phyloP scores from a whole-genome alignment of 2,888 invertebrate species.

The Aquatica leii region DNA sequence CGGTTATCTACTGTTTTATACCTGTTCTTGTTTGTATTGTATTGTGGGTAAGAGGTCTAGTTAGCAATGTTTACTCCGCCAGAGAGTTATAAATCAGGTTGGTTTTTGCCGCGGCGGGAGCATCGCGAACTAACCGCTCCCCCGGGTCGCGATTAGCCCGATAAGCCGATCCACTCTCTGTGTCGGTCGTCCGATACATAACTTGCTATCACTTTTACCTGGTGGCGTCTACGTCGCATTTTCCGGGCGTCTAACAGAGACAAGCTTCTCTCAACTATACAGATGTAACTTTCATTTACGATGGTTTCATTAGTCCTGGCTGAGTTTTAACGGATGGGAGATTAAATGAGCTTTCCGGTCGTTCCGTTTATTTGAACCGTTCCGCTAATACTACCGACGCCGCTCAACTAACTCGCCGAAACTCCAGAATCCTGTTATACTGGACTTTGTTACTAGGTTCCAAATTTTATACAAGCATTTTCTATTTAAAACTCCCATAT shows the following conservation, averaged over 20 bases:
- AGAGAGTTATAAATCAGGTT: slow-evolving; percentile 38
- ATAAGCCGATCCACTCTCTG: slow-evolving; percentile 50
- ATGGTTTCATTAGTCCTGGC: slow-evolving; percentile 34
- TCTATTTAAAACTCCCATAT: slow-evolving; percentile 19
- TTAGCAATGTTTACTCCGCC: slow-evolving; percentile 49
- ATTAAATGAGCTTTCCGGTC: slow-evolving; percentile 38
- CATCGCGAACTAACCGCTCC: slow-evolving; percentile 51
- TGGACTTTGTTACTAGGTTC: slow-evolving; percentile 13
- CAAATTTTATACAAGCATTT: slow-evolving; percentile 23
- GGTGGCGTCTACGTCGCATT: slow-evolving; percentile 9
- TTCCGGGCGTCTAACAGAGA: slow-evolving; percentile 17
- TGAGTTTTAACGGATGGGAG: slow-evolving; percentile 36
- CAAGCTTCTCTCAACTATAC: slow-evolving; percentile 5
- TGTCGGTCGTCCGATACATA: slow-evolving; percentile 32
- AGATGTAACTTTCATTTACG: slow-evolving; percentile 24
- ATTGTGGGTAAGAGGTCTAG: slow-evolving; percentile 40
- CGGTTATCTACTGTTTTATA: slow-evolving; percentile 20
- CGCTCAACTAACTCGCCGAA: slow-evolving; percentile 10
- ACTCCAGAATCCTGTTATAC: slow-evolving; percentile 3
- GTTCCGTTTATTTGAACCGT: slow-evolving; percentile 37
- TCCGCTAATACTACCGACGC: slow-evolving; percentile 27
- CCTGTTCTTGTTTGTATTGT: slow-evolving; percentile 34
- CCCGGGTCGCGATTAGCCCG: slow-evolving; percentile 53
- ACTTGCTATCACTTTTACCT: slow-evolving; percentile 27
- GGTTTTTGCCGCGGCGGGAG: slow-evolving; percentile 38